phyloP scores from a whole-genome alignment of 1,140 invertebrate genomes.

The Nomia melanderi region DNA sequence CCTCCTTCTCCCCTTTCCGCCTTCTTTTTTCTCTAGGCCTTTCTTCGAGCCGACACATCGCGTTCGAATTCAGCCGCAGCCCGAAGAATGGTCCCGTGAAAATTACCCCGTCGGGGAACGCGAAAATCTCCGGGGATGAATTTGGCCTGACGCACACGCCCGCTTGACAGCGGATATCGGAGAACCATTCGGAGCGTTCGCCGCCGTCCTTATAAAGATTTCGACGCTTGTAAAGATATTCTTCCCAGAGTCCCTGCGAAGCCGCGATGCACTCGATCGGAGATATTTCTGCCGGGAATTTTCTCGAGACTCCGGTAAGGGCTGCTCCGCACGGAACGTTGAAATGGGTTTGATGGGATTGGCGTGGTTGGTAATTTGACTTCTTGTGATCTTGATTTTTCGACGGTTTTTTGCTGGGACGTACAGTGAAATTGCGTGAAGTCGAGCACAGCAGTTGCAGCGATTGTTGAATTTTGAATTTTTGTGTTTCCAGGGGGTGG shows the following conservation, averaged over 20 bases:
- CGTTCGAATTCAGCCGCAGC: constrained; percentile 19
- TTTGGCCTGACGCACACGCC: not conserved
- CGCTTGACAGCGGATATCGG: constrained; percentile 37
- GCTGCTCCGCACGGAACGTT: too few relatives aligned
- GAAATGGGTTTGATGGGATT: too few relatives aligned
- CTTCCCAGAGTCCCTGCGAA: not conserved
- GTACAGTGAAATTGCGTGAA: too few relatives aligned
- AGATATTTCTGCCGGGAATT: not conserved
- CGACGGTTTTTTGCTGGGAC: too few relatives aligned
- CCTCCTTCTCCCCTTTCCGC: too few relatives aligned
- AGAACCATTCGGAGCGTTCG: constrained; percentile 24
- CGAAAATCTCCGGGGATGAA: constrained; percentile 33
- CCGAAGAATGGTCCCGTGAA: constrained; percentile 37
- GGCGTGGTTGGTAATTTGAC: too few relatives aligned
- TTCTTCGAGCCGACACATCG: constrained; percentile 4
- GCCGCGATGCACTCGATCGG: not conserved
- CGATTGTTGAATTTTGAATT: too few relatives aligned
- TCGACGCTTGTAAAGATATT: constrained; percentile 36
- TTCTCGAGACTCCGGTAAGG: too few relatives aligned
- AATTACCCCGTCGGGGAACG: constrained; percentile 29
- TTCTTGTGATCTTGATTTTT: too few relatives aligned
- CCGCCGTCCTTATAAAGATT: constrained; percentile 26
- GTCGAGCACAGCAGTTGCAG: too few relatives aligned
- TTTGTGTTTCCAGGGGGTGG: too few relatives aligned
- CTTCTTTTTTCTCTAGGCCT: too few relatives aligned